Conservation (phyloP, 2,113 vertebrate genomes). For the Triplophysa dalaica region DNA sequence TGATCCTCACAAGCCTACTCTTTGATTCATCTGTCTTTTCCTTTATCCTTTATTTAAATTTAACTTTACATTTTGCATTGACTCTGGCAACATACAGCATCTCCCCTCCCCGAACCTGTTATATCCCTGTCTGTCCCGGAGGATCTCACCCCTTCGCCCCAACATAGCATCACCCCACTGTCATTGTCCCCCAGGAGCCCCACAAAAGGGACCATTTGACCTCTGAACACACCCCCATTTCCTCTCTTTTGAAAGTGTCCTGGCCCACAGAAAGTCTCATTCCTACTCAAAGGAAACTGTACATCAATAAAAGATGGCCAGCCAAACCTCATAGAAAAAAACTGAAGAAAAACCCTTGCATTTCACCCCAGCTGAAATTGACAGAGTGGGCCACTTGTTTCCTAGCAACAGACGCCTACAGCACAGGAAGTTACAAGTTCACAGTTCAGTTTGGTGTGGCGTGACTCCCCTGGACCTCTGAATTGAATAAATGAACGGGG, state of each 20-base stretch:
- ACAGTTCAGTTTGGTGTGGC: slow-evolving; percentile 30
- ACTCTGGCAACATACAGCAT: slow-evolving; percentile 23
- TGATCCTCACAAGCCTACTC: background rate
- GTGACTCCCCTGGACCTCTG: slow-evolving; percentile 12
- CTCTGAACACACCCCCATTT: slow-evolving; percentile 45
- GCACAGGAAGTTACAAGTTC: slow-evolving; percentile 29
- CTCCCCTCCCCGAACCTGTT: background rate
- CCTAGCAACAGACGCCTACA: slow-evolving; percentile 45
- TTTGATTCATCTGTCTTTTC: background rate
- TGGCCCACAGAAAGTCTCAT: slow-evolving; percentile 44
- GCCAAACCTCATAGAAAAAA: slow-evolving; percentile 46
- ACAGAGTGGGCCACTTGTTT: slow-evolving; percentile 35
- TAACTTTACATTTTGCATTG: background rate
- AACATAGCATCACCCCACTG: slow-evolving; percentile 45
- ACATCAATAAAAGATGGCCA: slow-evolving; percentile 54
- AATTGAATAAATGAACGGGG: slow-evolving; percentile 6
- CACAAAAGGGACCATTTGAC: slow-evolving; percentile 54
- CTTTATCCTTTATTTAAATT: background rate
- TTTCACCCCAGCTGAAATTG: slow-evolving; percentile 38
- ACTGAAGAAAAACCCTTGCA: slow-evolving; percentile 9
- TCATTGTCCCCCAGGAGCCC: slow-evolving; percentile 46
- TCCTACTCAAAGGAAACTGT: slow-evolving; percentile 55
- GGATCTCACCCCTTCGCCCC: slow-evolving; percentile 34
- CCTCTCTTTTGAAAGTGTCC: slow-evolving; percentile 55
- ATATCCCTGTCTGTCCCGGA: slow-evolving; percentile 13